A percentile compares a stretch with the other conserved stretches of the same genome.
Conservation (phyloP, 2,888 invertebrate genomes). For the Mesodorylaimus sp. region DNA sequence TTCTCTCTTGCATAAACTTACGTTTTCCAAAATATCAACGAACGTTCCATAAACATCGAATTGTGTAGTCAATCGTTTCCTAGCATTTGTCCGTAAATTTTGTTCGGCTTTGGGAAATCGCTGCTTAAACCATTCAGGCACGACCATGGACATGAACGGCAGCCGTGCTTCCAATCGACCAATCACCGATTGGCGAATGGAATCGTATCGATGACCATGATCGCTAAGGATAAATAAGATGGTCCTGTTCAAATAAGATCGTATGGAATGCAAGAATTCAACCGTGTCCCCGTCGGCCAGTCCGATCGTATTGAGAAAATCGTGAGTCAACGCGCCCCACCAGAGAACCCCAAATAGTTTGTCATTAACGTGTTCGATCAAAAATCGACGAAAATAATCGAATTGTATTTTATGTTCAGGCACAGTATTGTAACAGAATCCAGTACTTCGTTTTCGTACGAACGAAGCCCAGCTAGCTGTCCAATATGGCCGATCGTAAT, state of each 20-base stretch:
- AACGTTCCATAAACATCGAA: conserved; percentile 32
- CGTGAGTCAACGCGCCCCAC: conserved; percentile 20
- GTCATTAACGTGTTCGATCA: conserved; percentile 5
- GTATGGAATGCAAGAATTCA: conserved; percentile 14
- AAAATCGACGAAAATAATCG: conserved; percentile 16
- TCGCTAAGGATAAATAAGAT: conserved; percentile 28
- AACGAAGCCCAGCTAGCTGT: conserved; percentile 16
- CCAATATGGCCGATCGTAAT: conserved; percentile 27
- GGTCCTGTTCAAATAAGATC: conserved; percentile 15
- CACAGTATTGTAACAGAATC: conserved; percentile 17
- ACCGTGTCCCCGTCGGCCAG: conserved; percentile 16
- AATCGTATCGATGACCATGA: conserved; percentile 34
- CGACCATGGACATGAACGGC: conserved; percentile 29
- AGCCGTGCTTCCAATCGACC: conserved; percentile 34
- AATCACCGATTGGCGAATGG: conserved; percentile 30
- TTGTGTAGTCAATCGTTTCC: conserved; percentile 30
- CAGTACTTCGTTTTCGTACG: conserved; percentile 14
- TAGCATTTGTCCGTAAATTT: conserved; percentile 24
- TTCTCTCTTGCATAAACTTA: not conserved
- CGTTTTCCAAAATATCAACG: conserved; percentile 13
- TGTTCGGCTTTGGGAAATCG: conserved; percentile 24
- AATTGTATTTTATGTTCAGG: conserved; percentile 16
- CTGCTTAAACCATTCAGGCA: conserved; percentile 25
- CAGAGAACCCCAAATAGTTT: conserved; percentile 18
- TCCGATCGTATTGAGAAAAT: conserved; percentile 14